phyloP scores from a whole-genome alignment of 2,113 vertebrate genomes.

The Leptobrachium leishanense region DNA sequence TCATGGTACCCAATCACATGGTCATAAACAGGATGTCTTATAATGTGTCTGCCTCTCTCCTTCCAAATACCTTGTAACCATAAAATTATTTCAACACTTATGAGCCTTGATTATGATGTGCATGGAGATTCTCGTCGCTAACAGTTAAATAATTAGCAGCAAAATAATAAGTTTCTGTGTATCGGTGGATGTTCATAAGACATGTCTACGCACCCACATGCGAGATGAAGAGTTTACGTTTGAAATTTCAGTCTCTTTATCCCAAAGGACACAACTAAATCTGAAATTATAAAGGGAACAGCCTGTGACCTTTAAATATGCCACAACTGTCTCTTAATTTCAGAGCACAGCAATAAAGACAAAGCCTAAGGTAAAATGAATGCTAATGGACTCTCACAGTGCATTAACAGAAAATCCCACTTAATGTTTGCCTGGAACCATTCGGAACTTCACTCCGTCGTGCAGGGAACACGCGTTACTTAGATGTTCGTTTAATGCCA shows the following conservation, averaged over 20 bases:
- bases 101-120: too few relatives aligned
- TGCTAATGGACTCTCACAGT: constrained; percentile 46
- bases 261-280: constrained; percentile 36
- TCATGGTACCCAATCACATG: too few relatives aligned
- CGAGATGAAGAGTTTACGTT: neutral
- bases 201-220: too few relatives aligned
- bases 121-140: too few relatives aligned
- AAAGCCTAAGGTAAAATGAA: constrained; percentile 46
- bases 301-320: constrained; percentile 43
- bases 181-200: too few relatives aligned
- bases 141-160: too few relatives aligned
- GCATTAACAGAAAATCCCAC: constrained; percentile 46
- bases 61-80: too few relatives aligned
- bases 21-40: too few relatives aligned
- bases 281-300: constrained; percentile 41
- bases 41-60: too few relatives aligned
- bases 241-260: neutral
- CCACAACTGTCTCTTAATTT: constrained; percentile 47
- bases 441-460: constrained; percentile 27
- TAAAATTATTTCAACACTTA: too few relatives aligned
- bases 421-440: constrained; percentile 47
- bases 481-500: constrained; percentile 28
- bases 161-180: too few relatives aligned
- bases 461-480: constrained; percentile 4
- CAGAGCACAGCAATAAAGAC: constrained; percentile 44